These are phyloP conservation scores for Cactoblastis cactorum DNA, from an alignment of 2,888 invertebrate genomes.

Conservation along the genomic window DNA sequence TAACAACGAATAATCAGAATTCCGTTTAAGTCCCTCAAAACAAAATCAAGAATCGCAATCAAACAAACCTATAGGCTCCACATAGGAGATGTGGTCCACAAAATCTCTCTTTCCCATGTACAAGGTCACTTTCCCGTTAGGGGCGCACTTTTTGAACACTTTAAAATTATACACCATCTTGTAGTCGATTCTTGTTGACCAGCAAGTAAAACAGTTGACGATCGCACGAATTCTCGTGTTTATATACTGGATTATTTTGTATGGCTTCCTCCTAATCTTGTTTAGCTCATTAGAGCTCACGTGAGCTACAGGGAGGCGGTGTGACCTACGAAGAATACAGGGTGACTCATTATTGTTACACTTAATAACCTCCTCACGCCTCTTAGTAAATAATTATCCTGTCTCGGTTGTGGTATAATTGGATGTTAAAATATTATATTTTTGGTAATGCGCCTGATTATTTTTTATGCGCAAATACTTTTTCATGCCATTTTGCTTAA, in stretches of 20 bases:
- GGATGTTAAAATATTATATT: too few relatives aligned
- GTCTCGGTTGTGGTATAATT: too few relatives aligned
- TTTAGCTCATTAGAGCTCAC: conserved; percentile 50
- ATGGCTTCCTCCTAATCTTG: conserved; percentile 62
- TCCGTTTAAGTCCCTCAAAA: too few relatives aligned
- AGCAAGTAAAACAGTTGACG: conserved; percentile 14
- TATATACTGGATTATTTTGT: conserved; percentile 62
- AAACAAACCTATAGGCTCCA: conserved; percentile 89
- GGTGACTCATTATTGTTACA: background rate
- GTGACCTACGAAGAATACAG: background rate
- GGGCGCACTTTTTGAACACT: conserved; percentile 94
- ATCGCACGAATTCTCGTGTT: conserved; percentile 16
- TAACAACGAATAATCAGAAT: too few relatives aligned
- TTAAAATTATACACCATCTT: conserved; percentile 94
- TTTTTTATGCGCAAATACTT: too few relatives aligned
- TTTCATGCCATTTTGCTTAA: too few relatives aligned
- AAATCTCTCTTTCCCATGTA: conserved; percentile 93
- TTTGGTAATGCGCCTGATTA: too few relatives aligned
- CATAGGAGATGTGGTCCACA: conserved; percentile 90
- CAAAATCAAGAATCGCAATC: background rate
- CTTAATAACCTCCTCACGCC: background rate
- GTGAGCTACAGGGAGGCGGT: conserved; percentile 22
- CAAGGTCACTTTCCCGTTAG: conserved; percentile 91
- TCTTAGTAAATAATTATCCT: too few relatives aligned
- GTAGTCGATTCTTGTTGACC: conserved; percentile 8